A percentile compares a stretch with the other conserved stretches of the same genome.
Conservation (phyloP, 37 sponge, comb jelly and placozoan species). For the Petrosia ficiformis region DNA sequence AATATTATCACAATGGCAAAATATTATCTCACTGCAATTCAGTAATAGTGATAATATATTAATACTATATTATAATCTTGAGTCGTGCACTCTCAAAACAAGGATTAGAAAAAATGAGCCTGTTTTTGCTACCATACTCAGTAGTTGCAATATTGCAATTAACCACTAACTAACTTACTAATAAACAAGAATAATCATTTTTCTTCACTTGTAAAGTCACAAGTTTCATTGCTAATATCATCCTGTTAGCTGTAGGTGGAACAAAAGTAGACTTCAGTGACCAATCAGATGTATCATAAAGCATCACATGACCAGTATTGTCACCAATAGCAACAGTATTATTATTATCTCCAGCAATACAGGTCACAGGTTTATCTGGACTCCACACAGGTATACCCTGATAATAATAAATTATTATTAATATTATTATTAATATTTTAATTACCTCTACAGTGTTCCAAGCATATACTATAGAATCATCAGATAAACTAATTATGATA, state of each 20-base stretch:
- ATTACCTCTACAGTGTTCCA: constrained; percentile 62
- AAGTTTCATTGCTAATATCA: not conserved
- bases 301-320: constrained; percentile 6
- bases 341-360: constrained; percentile 2
- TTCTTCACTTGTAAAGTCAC: not conserved
- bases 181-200: not conserved
- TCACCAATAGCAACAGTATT: constrained; percentile 11
- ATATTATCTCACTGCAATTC: too few relatives aligned
- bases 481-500: constrained; percentile 28
- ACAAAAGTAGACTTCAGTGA: not conserved
- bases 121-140: too few relatives aligned
- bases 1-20: too few relatives aligned
- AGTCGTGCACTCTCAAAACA: too few relatives aligned
- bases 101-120: too few relatives aligned
- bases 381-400: constrained; percentile 42
- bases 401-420: too few relatives aligned
- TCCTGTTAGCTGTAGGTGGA: not conserved
- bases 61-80: too few relatives aligned
- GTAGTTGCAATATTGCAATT: too few relatives aligned
- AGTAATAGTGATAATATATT: too few relatives aligned
- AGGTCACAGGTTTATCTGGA: not conserved
- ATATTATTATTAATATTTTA: too few relatives aligned
- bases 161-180: not conserved
- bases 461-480: constrained; percentile 30
- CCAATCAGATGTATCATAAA: constrained; percentile 23